Percentiles rank a stretch among this genome's conserved stretches.
Conservation (phyloP, 2,888 invertebrate species). For the Doris montereyensis region DNA sequence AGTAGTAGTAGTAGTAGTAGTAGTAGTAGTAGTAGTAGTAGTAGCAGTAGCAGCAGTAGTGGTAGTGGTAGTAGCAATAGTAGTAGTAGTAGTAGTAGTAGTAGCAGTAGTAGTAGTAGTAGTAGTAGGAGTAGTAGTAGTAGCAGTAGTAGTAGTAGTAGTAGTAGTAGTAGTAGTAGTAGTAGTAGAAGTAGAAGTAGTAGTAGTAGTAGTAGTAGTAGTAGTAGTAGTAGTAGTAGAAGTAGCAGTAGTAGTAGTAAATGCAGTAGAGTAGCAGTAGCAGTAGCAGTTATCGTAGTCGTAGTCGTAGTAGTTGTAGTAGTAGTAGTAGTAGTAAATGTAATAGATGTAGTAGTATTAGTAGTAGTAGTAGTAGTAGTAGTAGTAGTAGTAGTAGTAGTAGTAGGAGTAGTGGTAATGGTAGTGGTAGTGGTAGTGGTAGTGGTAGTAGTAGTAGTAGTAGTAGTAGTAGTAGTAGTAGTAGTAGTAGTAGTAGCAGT, state of each 20-base stretch:
- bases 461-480: background rate
- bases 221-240: background rate
- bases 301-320: too few species aligned
- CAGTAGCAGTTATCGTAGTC: too few species aligned
- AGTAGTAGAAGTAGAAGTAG: background rate
- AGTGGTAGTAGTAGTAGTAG: background rate
- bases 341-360: too few species aligned
- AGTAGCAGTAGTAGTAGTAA: background rate
- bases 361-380: too few species aligned
- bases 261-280: too few species aligned
- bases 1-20: background rate
- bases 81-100: background rate
- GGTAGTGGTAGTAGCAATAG: background rate
- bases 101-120: background rate
- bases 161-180: background rate
- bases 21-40: background rate
- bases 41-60: background rate
- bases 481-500: background rate
- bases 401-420: too few species aligned
- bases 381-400: too few species aligned
- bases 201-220: background rate
- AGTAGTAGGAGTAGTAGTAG: too few species aligned
- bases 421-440: background rate
- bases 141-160: background rate
- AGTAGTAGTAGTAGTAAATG: too few species aligned